A percentile compares a stretch with the other conserved stretches of the same genome.
phyloP scores from a whole-genome alignment of 2,888 invertebrate genomes.

The Microdon myrmicae region DNA sequence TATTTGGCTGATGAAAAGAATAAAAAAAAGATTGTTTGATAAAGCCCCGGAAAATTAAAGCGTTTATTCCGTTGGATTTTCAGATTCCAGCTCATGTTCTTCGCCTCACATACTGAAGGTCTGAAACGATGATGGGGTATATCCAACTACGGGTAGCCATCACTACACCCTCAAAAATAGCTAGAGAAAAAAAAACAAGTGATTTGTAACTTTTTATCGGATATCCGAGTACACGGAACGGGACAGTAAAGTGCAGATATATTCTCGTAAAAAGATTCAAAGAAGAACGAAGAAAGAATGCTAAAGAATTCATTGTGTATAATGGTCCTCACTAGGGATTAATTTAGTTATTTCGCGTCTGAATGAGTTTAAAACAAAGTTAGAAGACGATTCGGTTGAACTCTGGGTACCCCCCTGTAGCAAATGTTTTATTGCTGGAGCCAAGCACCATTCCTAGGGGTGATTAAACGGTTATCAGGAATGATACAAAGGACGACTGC shows the following conservation, averaged over 20 bases:
- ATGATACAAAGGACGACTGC: too few relatives aligned
- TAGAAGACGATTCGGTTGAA: too few relatives aligned
- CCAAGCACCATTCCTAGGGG: too few relatives aligned
- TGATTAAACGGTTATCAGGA: too few relatives aligned
- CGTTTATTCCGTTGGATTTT: slow-evolving; percentile 36
- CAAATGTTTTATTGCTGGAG: too few relatives aligned
- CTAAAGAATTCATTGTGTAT: slow-evolving; percentile 10
- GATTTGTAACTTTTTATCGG: too few relatives aligned
- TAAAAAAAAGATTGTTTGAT: too few relatives aligned
- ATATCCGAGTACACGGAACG: too few relatives aligned
- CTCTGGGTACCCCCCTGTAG: too few relatives aligned
- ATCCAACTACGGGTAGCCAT: slow-evolving; percentile 9
- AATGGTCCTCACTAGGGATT: slow-evolving; percentile 9
- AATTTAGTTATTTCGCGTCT: slow-evolving; percentile 18
- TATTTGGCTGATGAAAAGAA: slow-evolving; percentile 27
- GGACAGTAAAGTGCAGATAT: too few relatives aligned
- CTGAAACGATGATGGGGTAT: too few relatives aligned
- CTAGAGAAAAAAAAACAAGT: slow-evolving; percentile 1
- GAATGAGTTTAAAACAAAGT: slow-evolving; percentile 5
- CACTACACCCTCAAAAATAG: slow-evolving; percentile 7
- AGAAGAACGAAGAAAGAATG: slow-evolving; percentile 2
- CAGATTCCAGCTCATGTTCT: slow-evolving; percentile 29
- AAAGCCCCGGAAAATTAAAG: slow-evolving; percentile 25
- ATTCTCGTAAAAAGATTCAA: background rate
- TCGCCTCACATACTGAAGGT: too few relatives aligned